Evolutionary conservation across 2,888 invertebrate species (phyloP).

Genomic region (Andrena camellia): DNA sequence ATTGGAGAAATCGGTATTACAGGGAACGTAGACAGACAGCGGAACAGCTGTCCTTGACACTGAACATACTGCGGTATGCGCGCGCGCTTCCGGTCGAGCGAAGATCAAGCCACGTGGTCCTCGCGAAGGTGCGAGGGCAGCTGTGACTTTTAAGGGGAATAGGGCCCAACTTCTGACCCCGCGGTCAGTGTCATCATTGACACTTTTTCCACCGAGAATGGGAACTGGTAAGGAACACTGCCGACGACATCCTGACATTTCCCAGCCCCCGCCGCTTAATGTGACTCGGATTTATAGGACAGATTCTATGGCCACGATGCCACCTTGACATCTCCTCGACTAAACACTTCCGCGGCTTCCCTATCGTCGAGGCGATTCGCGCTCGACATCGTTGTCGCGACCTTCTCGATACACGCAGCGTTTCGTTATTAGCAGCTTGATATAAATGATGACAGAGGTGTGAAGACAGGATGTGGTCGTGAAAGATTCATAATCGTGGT

Average conservation of each 20-base stretch:
- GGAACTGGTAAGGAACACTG: slow-evolving; percentile 50
- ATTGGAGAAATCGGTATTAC: slow-evolving; percentile 54
- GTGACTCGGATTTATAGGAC: slow-evolving; percentile 59
- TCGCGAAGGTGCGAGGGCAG: slow-evolving; percentile 64
- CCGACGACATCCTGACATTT: slow-evolving; percentile 69
- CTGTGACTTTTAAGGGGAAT: slow-evolving; percentile 59
- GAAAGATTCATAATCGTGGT: too few species aligned
- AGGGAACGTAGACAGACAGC: slow-evolving; percentile 46
- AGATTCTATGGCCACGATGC: neutral
- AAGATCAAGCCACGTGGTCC: slow-evolving; percentile 53
- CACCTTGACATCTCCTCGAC: neutral
- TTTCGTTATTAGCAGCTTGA: neutral
- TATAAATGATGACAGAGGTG: too few species aligned
- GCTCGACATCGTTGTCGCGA: slow-evolving; percentile 17
- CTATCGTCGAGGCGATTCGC: slow-evolving; percentile 2
- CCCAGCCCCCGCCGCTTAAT: slow-evolving; percentile 54
- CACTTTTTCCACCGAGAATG: slow-evolving; percentile 53
- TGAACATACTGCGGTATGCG: slow-evolving; percentile 69
- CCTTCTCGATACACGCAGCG: neutral
- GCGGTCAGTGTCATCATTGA: slow-evolving; percentile 44
- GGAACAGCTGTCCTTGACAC: slow-evolving; percentile 73
- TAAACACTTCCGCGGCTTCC: slow-evolving; percentile 37
- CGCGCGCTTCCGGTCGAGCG: slow-evolving; percentile 65
- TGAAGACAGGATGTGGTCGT: too few species aligned
- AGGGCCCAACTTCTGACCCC: slow-evolving; percentile 41